Evolutionary conservation across 2,888 invertebrate species (phyloP).

Genomic region (Diarsia rubi): DNA sequence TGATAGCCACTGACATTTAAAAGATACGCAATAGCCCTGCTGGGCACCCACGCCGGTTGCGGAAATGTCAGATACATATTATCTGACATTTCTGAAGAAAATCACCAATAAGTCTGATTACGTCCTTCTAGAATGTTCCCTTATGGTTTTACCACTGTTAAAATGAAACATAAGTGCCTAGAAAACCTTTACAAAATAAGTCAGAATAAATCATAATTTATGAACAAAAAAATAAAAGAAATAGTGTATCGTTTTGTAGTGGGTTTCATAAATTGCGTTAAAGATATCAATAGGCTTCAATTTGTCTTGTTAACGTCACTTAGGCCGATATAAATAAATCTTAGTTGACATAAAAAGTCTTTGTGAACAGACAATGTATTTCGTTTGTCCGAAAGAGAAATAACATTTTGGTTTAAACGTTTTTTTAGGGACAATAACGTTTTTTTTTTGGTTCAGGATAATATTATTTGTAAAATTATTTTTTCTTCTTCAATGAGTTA

Average conservation of each 20-base stretch:
- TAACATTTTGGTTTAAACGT: slow-evolving; percentile 8
- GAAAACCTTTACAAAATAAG: neutral
- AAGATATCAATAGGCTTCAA: slow-evolving; percentile 36
- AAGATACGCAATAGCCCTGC: too few species aligned
- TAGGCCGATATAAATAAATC: slow-evolving; percentile 48
- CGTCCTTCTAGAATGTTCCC: neutral
- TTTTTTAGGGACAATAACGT: neutral
- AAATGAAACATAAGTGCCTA: neutral
- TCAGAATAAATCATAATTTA: slow-evolving; percentile 25
- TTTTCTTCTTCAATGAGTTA: neutral
- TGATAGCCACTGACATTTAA: too few species aligned
- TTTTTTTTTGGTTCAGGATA: neutral
- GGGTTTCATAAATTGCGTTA: slow-evolving; percentile 49
- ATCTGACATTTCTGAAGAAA: neutral
- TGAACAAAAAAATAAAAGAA: slow-evolving; percentile 37
- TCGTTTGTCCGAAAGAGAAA: slow-evolving; percentile 14
- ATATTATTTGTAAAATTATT: neutral
- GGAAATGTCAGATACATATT: too few species aligned
- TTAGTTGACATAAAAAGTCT: slow-evolving; percentile 19
- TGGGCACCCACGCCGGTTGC: too few species aligned
- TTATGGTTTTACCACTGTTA: neutral
- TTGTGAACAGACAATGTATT: slow-evolving; percentile 30
- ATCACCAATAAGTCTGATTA: neutral
- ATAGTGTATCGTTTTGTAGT: slow-evolving; percentile 27
- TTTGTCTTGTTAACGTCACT: slow-evolving; percentile 44